Conservation (phyloP, 1,140 invertebrate species). For the Brachionus plicatilis region DNA sequence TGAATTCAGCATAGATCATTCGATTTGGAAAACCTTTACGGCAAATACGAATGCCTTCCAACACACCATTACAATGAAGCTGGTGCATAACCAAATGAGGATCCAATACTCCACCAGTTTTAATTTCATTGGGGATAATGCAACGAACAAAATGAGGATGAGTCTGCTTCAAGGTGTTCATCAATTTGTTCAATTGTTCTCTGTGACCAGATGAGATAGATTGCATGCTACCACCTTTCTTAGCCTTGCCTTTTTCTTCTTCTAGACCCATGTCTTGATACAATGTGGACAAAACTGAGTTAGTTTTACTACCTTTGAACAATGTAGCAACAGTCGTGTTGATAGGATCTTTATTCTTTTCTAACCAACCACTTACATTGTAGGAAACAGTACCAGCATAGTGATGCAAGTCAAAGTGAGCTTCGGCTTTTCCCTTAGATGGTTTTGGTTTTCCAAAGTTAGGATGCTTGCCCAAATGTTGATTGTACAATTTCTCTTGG, state of each 20-base stretch:
- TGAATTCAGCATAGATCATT: conserved; percentile 99
- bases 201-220: conserved; percentile 81
- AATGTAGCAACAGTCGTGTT: conserved; percentile 82
- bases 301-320: conserved; percentile 3
- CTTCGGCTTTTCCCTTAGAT: conserved; percentile 85
- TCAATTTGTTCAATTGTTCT: conserved; percentile 94
- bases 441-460: conserved; percentile 95
- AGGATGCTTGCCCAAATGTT: conserved; percentile 95
- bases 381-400: conserved; percentile 85
- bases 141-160: conserved; percentile 99
- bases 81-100: conserved; percentile 94
- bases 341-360: conserved; percentile 99
- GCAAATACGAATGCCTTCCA: conserved; percentile 99
- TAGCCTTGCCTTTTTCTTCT: conserved; percentile 62
- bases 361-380: conserved; percentile 85
- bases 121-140: conserved; percentile 98
- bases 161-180: conserved; percentile 88
- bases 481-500: conserved; percentile 91
- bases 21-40: conserved; percentile 99
- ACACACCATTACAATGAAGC: conserved; percentile 99
- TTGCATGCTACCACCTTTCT: conserved; percentile 92
- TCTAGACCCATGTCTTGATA: conserved; percentile 26
- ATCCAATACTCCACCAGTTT: conserved; percentile 92
- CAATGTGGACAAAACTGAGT: background rate
- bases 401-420: conserved; percentile 96